Evolutionary conservation across 2,797 vertebrate genomes (phyloP).

Genomic region (Scleropages formosus): DNA sequence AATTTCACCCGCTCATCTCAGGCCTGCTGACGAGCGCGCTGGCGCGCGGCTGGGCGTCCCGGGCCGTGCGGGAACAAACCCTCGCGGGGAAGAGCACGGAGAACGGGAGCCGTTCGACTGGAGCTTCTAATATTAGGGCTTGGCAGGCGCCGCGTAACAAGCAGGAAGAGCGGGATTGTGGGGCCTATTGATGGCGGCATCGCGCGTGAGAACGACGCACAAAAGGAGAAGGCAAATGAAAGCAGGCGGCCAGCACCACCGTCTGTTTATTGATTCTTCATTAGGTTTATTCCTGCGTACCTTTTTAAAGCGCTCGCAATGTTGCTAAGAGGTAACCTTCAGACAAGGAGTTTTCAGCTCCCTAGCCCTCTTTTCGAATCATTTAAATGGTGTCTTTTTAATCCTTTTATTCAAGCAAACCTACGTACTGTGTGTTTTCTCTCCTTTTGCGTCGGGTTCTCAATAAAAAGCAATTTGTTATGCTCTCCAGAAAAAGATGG

Average conservation of each 20-base stretch:
- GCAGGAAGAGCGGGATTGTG: background rate
- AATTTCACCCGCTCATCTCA: slow-evolving; percentile 23
- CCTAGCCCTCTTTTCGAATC: background rate
- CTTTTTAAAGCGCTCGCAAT: background rate
- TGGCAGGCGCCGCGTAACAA: slow-evolving; percentile 9
- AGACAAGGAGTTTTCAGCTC: background rate
- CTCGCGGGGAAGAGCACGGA: background rate
- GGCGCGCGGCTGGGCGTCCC: background rate
- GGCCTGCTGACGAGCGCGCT: background rate
- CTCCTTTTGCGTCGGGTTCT: slow-evolving; percentile 12
- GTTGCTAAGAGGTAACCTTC: slow-evolving; percentile 17
- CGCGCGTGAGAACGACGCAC: slow-evolving; percentile 1
- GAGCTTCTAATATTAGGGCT: slow-evolving; percentile 23
- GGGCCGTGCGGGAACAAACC: background rate
- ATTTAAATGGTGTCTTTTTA: slow-evolving; percentile 17
- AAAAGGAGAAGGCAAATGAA: slow-evolving; percentile 14
- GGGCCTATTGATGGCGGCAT: background rate
- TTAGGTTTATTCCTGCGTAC: slow-evolving; percentile 12
- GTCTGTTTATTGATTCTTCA: slow-evolving; percentile 18
- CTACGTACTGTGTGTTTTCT: background rate
- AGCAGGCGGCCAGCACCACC: background rate
- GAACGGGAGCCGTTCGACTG: slow-evolving; percentile 10
- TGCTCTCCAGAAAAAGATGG: background rate
- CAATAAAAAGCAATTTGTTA: slow-evolving; percentile 20
- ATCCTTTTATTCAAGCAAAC: background rate